Evolutionary conservation across 1,140 invertebrate genomes (phyloP), one percentile per base, ranked within the genome.

Genomic region (Capitella teleta): DNA sequence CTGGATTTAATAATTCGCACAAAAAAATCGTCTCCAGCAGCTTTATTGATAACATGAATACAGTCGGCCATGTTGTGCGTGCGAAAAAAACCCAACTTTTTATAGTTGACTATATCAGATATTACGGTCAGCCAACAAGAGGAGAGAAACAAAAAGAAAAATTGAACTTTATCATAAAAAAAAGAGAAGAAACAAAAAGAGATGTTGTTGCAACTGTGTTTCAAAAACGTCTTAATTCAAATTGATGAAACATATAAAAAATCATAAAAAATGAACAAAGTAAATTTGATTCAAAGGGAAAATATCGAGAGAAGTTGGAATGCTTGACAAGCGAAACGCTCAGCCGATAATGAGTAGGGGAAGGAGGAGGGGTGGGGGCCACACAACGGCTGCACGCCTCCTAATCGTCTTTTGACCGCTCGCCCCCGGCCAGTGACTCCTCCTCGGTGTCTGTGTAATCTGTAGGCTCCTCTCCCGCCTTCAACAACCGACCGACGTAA

Each of bases 361-460:
- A 6, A 37, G 36, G 8, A n/a, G 3, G 36, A 6, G 3, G n/a
- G 16, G 36, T 18, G n/a, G 21, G 2, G n/a, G 36, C 25, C 10
- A 40, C 38, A n/a, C n/a, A n/a, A n/a, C n/a, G n/a, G n/a, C 8
- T 40, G 21, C n/a, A 40, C 4, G 21, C 38, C 6, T 40, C 38
- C 16, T 40, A n/a, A n/a, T 40, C 38, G 21, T 40, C 19, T 44
- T 26, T 25, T 44, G 42, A 44, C n/a, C 45, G 57, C 10, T 23
- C 14, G n/a, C n/a, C n/a, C n/a, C n/a, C n/a, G n/a, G n/a, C n/a
- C n/a, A n/a, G n/a, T n/a, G 53, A 41, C 49, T 72, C 70, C 47
- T 75, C 72, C 50, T 95, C 90, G 56, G 90, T 87, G 61, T 95
- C 90, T 6, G 89, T 89, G 73, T 96, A 96, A 63, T 84, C 90